phyloP scores from a whole-genome alignment of 2,797 vertebrate species.

The Morelia viridis region DNA sequence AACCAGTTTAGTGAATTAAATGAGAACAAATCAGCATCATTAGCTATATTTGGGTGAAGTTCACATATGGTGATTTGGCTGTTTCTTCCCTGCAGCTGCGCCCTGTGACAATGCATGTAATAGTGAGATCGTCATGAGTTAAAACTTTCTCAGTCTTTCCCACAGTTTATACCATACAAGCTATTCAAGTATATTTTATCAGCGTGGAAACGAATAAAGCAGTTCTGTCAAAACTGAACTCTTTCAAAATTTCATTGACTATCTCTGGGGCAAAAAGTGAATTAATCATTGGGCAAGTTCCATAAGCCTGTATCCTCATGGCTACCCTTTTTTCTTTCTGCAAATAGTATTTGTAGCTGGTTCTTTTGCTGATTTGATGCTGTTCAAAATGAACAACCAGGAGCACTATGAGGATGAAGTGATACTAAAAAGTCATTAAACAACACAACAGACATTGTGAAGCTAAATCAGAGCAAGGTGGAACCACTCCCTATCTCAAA shows the following conservation, averaged over 20 bases:
- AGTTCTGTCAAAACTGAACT: neutral
- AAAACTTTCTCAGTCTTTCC: neutral
- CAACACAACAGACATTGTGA: neutral
- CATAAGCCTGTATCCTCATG: too few relatives aligned
- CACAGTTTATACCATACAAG: neutral
- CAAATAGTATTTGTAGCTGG: neutral
- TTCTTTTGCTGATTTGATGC: neutral
- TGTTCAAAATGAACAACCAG: neutral
- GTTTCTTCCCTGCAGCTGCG: neutral
- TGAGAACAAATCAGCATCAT: neutral
- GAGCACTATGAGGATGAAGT: neutral
- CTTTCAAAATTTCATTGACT: neutral
- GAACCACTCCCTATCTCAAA: neutral
- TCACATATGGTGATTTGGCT: neutral
- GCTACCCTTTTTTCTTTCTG: neutral
- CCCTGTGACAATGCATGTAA: neutral
- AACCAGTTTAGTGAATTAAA: neutral
- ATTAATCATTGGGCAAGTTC: neutral
- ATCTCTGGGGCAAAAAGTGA: neutral
- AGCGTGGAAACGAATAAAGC: neutral
- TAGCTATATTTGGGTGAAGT: neutral
- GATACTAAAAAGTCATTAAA: neutral
- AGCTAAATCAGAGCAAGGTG: neutral
- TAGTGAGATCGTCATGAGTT: neutral
- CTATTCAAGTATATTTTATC: neutral